A percentile compares a stretch with the other conserved stretches of the same genome.
These are phyloP conservation scores for Bombus superbus DNA, from an alignment of 1,140 invertebrate species.

Conservation along the genomic window DNA sequence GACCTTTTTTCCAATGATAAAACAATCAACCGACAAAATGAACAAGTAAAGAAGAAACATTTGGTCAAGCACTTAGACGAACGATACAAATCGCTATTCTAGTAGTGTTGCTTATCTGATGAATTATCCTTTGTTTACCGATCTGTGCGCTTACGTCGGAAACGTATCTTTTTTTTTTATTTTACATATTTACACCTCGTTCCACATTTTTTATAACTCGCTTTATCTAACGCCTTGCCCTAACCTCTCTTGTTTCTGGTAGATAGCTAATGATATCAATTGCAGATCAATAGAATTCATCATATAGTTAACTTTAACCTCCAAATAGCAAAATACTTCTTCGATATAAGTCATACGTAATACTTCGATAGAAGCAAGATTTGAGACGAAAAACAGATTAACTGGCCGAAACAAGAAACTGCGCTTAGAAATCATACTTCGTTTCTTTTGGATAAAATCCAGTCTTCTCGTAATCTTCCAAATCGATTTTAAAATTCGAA, in stretches of 20 bases:
- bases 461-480: not conserved
- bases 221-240: too few species aligned
- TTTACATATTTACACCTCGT: constrained; percentile 45
- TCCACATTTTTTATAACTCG: not conserved
- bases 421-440: not conserved
- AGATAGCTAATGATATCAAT: constrained; percentile 13
- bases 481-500: not conserved
- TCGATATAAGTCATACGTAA: not conserved
- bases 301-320: not conserved
- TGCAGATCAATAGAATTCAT: constrained; percentile 20
- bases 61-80: constrained; percentile 56
- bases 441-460: not conserved
- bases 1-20: not conserved
- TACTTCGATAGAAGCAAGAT: not conserved
- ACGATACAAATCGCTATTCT: constrained; percentile 50
- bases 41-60: constrained; percentile 28
- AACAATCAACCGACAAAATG: not conserved
- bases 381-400: not conserved
- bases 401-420: not conserved
- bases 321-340: not conserved
- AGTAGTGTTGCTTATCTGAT: constrained; percentile 44
- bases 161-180: constrained; percentile 37
- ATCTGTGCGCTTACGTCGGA: constrained; percentile 54
- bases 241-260: not conserved
- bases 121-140: constrained; percentile 34